These are phyloP conservation scores for Hylyphantes graminicola DNA, from an alignment of 1,140 invertebrate species.

Conservation along the genomic window DNA sequence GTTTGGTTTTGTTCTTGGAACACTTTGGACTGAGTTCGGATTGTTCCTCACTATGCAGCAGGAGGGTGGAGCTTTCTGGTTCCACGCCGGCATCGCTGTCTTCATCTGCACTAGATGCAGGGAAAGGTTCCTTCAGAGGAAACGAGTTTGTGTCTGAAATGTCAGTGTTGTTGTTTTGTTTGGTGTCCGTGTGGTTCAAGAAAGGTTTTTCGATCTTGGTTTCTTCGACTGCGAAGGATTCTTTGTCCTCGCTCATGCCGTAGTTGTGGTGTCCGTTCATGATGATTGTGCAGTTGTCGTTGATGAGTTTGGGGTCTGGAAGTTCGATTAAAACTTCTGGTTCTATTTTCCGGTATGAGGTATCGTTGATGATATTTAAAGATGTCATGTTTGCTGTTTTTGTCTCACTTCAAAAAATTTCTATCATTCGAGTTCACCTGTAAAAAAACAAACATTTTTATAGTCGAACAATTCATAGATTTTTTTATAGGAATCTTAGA, in stretches of 20 bases:
- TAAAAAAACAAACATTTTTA: no score
- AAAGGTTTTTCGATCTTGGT: conserved; percentile 41
- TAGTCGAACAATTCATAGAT: no score
- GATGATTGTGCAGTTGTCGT: conserved; percentile 32
- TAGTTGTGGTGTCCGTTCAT: conserved; percentile 58
- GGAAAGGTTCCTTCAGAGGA: conserved; percentile 24
- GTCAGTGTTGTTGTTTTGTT: neutral
- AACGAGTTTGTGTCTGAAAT: conserved; percentile 16
- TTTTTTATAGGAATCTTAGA: no score
- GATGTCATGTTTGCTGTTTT: conserved; percentile 18
- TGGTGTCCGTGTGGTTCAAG: conserved; percentile 17
- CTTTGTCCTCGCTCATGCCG: conserved; percentile 22
- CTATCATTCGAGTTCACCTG: no score
- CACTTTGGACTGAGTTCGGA: conserved; percentile 17
- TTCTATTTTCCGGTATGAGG: conserved; percentile 16
- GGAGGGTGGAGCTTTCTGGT: conserved; percentile 46
- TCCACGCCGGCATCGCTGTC: conserved; percentile 38
- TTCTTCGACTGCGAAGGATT: neutral
- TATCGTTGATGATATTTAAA: conserved; percentile 11
- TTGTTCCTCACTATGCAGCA: conserved; percentile 29
- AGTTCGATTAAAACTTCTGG: conserved; percentile 50
- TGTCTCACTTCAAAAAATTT: neutral
- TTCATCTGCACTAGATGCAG: conserved; percentile 14
- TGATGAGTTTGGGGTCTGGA: conserved; percentile 46
- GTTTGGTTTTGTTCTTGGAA: conserved; percentile 39